These are phyloP conservation scores for Percina caprodes DNA, from an alignment of 2,113 vertebrate species.

Conservation along the genomic window DNA sequence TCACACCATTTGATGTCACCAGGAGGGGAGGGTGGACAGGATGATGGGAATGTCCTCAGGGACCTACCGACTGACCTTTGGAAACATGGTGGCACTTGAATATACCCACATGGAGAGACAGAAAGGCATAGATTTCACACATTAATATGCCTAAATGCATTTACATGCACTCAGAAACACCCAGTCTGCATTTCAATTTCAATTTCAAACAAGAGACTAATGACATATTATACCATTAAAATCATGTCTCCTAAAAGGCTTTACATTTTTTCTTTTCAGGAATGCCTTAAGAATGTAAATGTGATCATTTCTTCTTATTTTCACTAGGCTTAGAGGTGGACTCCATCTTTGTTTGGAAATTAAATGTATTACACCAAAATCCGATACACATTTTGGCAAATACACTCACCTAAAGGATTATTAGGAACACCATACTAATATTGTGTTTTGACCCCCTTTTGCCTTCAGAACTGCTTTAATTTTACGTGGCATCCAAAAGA, in stretches of 20 bases:
- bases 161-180: neutral
- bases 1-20: conserved; percentile 51
- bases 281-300: neutral
- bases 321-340: neutral
- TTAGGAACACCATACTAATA: no score
- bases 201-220: neutral
- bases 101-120: conserved; percentile 12
- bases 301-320: neutral
- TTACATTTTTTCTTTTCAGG: neutral
- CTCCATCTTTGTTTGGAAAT: neutral
- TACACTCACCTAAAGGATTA: no score
- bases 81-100: conserved; percentile 13
- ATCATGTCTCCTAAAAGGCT: neutral
- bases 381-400: neutral
- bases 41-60: conserved; percentile 56
- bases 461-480: no score
- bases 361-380: neutral
- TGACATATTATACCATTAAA: neutral
- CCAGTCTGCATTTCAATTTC: neutral
- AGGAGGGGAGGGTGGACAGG: conserved; percentile 39
- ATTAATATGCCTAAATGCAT: conserved; percentile 4
- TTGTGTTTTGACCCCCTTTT: no score
- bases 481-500: no score
- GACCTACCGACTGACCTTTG: conserved; percentile 38
- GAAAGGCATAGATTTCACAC: conserved; percentile 22